phyloP scores from a whole-genome alignment of 1,140 invertebrate species.

The Melitaea cinxia region DNA sequence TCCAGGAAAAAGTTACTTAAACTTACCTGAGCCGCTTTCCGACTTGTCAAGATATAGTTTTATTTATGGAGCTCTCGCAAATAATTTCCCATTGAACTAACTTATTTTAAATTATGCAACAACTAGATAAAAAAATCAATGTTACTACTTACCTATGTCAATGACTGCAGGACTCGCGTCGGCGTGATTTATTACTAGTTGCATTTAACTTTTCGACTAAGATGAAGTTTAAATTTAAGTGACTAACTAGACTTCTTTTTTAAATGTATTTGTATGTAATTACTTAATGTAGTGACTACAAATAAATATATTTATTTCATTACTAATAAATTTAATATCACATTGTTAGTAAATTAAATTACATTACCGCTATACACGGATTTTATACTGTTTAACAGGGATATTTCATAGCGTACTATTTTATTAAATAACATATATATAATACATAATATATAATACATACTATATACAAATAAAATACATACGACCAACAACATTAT shows the following conservation, averaged over 20 bases:
- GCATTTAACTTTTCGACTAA: neutral
- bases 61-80: conserved; percentile 49
- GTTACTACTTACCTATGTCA: conserved; percentile 21
- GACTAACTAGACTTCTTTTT: neutral
- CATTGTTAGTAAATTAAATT: no score
- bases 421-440: no score
- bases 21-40: conserved; percentile 57
- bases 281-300: no score
- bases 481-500: no score
- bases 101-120: conserved; percentile 28
- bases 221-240: neutral
- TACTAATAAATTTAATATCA: no score
- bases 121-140: conserved; percentile 23
- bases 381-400: no score
- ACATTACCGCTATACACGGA: no score
- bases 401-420: no score
- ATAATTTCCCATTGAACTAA: conserved; percentile 13
- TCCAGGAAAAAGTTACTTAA: conserved; percentile 57
- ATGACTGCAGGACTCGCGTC: conserved; percentile 5
- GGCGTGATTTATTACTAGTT: conserved; percentile 21
- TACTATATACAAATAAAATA: no score
- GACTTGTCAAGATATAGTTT: conserved; percentile 57
- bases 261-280: no score
- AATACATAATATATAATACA: no score
- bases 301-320: no score